Conservation (phyloP, 2,888 invertebrate genomes). For the Ormyrus labotus region DNA sequence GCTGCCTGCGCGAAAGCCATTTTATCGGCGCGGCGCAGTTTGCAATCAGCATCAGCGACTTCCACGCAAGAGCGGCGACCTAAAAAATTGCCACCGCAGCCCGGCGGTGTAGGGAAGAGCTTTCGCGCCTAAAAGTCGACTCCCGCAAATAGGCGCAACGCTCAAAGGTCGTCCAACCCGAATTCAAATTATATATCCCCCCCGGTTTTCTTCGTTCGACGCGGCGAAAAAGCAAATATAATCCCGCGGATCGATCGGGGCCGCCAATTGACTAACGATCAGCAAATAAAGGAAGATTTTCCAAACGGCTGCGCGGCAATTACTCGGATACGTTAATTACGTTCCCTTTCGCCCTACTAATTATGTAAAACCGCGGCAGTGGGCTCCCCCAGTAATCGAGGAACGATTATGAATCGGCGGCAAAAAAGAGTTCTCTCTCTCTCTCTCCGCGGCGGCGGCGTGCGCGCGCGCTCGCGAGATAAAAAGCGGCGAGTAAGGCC, state of each 20-base stretch:
- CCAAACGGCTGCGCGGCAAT: constrained; percentile 33
- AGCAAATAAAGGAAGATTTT: constrained; percentile 45
- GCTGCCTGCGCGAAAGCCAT: no score
- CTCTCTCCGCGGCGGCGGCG: no score
- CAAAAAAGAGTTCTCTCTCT: neutral
- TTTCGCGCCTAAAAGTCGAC: constrained; percentile 37
- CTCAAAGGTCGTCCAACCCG: constrained; percentile 46
- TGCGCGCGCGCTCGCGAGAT: neutral
- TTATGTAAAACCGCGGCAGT: no score
- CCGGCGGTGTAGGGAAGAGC: constrained; percentile 4
- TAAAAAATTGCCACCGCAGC: constrained; percentile 21
- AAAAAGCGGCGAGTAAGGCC: neutral
- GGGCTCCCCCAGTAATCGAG: neutral
- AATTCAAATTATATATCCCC: constrained; percentile 27
- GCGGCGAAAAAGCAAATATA: neutral
- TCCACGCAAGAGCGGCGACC: constrained; percentile 3
- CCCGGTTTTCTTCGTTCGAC: constrained; percentile 3
- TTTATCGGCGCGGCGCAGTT: no score
- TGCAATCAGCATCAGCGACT: constrained; percentile 1
- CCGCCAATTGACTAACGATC: constrained; percentile 42
- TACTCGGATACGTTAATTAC: constrained; percentile 35
- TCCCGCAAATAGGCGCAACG: constrained; percentile 29
- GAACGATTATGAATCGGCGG: constrained; percentile 25
- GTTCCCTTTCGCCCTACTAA: neutral
- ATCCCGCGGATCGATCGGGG: constrained; percentile 23